Conservation (phyloP, 1,140 invertebrate genomes). For the Planococcus citri region DNA sequence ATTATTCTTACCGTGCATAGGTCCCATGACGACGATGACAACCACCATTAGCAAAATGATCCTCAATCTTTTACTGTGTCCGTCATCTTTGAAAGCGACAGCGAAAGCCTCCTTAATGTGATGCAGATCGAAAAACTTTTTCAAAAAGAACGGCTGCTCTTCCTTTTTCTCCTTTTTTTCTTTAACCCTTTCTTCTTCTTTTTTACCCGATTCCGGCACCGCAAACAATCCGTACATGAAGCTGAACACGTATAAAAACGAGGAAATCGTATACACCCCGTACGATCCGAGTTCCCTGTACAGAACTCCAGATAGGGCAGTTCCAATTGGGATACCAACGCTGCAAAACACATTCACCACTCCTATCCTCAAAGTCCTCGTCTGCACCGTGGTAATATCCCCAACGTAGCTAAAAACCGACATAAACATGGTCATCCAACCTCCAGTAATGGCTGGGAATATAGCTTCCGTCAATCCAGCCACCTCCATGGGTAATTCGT, state of each 20-base stretch:
- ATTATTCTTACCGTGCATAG: constrained; percentile 53
- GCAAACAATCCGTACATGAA: constrained; percentile 54
- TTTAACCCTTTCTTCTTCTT: neutral
- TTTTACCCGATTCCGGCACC: constrained; percentile 41
- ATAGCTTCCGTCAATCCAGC: constrained; percentile 59
- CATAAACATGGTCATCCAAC: constrained; percentile 80
- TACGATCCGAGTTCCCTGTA: constrained; percentile 61
- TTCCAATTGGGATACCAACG: constrained; percentile 54
- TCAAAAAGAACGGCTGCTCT: constrained; percentile 28
- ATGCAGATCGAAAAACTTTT: constrained; percentile 56
- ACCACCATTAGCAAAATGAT: constrained; percentile 63
- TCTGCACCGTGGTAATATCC: constrained; percentile 66
- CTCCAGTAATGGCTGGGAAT: constrained; percentile 64
- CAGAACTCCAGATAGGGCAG: constrained; percentile 30
- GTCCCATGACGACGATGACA: constrained; percentile 69
- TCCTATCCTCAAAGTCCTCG: constrained; percentile 66
- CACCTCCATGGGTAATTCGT: constrained; percentile 51
- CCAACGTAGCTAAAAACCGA: constrained; percentile 79
- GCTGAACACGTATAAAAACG: constrained; percentile 55
- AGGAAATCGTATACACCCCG: constrained; percentile 60
- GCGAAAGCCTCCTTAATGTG: constrained; percentile 59
- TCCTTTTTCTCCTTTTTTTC: constrained; percentile 24
- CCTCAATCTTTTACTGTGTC: constrained; percentile 52
- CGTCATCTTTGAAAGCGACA: constrained; percentile 59
- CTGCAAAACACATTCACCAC: constrained; percentile 71